Base-by-base conservation (phyloP, 2,888 invertebrate genomes). In the Caenorhabditis sp. region DNA sequence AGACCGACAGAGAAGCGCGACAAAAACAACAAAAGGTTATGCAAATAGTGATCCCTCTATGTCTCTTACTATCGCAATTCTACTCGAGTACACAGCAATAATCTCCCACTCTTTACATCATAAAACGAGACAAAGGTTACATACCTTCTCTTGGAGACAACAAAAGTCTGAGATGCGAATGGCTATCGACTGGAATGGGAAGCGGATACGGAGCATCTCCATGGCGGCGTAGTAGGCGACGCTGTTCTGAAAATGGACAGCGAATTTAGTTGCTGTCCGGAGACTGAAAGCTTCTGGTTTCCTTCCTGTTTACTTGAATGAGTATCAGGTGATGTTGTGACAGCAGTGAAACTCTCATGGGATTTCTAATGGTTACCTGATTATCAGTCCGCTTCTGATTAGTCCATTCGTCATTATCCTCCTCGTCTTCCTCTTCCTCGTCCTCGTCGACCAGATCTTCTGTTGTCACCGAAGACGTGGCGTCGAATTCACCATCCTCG, bases 121-220 rank as follows among this genome's bases (percentile, higher is more conserved):
- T 24, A 49, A n/a, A n/a, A n/a, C 47, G 22, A 54, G 56, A 54
- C 24, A 14, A 54, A 51, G 10, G 54, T 31, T 44, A 54, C 61
- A 58, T 63, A 86, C 86, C 84, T 86, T 76, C 58, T 85, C 89
- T 56, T 85, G 86, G 7, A 90, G 85, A 82, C 89, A 90, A 59
- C 87, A 85, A 76, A 89, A 89, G 51, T 90, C 90, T 5, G 88
- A 84, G 54, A 90, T 84, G n/a, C 88, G 84, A 75, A 90, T 86
- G 19, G 88, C 58, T 61, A 90, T 89, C 28, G 90, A 90, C 73
- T 88, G 89, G 77, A 86, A 90, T 22, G 90, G 90, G 66, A 90
- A 90, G 14, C 90, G 89, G 47, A 89, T 88, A 31, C 90, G 82
- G 24, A 90, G 82, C 86, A 90, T 90, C 84, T 90, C 90, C 72